A percentile compares a stretch with the other conserved stretches of the same genome.
phyloP scores from a whole-genome alignment of 2,113 vertebrate genomes.

The Coryphaenoides rupestris region DNA sequence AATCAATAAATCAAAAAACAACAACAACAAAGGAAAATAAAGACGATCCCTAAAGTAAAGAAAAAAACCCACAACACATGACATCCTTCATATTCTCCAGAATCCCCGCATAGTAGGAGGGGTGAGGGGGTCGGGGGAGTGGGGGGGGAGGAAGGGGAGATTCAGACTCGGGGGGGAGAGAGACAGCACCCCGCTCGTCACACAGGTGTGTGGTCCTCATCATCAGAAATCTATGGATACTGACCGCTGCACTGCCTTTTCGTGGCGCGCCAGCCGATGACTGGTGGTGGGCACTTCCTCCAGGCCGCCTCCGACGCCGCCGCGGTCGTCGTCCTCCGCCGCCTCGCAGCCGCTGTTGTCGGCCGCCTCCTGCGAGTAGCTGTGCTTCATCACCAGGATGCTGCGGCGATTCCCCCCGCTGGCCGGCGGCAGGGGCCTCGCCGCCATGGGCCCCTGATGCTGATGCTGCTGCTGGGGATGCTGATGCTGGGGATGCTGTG shows the following conservation, averaged over 20 bases:
- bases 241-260: conserved; percentile 99
- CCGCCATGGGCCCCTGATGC: conserved; percentile 71
- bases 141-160: too few relatives aligned
- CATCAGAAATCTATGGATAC: conserved; percentile 93
- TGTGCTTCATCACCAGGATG: conserved; percentile 99
- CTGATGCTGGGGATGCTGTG: too few relatives aligned
- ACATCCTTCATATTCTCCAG: conserved; percentile 8
- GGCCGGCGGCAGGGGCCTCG: conserved; percentile 82
- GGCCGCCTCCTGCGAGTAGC: conserved; percentile 91
- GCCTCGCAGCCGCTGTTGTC: conserved; percentile 87
- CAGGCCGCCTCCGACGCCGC: conserved; percentile 91
- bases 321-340: conserved; percentile 81
- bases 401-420: conserved; percentile 83
- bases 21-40: conserved; percentile 12
- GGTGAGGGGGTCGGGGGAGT: too few relatives aligned
- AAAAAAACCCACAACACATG: conserved; percentile 44
- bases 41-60: conserved; percentile 70
- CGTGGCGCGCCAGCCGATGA: conserved; percentile 93
- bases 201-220: conserved; percentile 64
- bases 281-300: conserved; percentile 97
- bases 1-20: conserved; percentile 30
- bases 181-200: too few relatives aligned
- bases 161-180: too few relatives aligned
- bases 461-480: too few relatives aligned
- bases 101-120: conserved; percentile 20